These are phyloP conservation scores for Pitangus sulphuratus DNA, from an alignment of 2,797 vertebrate species.

Conservation along the genomic window DNA sequence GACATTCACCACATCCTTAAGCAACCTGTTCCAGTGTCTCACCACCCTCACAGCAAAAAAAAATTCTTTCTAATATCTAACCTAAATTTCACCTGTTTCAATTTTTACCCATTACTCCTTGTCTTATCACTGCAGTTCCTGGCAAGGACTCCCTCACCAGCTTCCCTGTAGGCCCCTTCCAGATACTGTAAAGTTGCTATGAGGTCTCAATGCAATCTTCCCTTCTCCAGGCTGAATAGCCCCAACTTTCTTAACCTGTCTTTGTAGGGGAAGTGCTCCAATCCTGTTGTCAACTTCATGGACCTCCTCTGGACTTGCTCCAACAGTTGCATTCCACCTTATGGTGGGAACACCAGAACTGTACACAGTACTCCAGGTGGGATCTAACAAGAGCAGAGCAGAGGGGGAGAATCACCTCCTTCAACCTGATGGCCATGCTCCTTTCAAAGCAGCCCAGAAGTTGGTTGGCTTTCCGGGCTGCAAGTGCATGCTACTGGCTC, in stretches of 20 bases:
- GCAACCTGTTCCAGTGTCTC: background rate
- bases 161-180: background rate
- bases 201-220: background rate
- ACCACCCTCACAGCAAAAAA: background rate
- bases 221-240: background rate
- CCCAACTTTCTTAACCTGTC: background rate
- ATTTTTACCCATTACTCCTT: background rate
- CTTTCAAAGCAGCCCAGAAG: background rate
- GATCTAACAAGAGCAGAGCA: background rate
- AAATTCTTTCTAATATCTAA: background rate
- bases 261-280: background rate
- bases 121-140: background rate
- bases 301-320: background rate
- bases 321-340: background rate
- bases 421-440: background rate
- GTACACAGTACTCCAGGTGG: background rate
- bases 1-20: background rate
- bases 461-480: background rate
- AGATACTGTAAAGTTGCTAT: background rate
- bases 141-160: accelerated
- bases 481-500: background rate
- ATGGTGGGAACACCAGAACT: background rate
- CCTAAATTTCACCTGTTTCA: background rate
- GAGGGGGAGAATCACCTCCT: background rate
- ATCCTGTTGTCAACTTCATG: background rate